Conservation (phyloP, 2,888 invertebrate genomes). For the Cosmia trapezina region DNA sequence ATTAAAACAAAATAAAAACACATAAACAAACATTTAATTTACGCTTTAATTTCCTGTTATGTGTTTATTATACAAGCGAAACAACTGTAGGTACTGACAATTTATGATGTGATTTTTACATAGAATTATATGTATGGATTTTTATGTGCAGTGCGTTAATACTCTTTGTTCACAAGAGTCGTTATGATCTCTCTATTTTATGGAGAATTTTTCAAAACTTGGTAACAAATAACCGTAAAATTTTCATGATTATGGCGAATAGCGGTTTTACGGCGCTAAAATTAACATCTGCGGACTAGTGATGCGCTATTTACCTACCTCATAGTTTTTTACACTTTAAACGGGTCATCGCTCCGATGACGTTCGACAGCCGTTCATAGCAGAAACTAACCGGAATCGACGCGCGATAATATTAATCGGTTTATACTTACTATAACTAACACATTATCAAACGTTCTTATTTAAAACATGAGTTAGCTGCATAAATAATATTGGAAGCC, state of each 20-base stretch:
- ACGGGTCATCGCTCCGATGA: slow-evolving; percentile 58
- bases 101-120: too few species aligned
- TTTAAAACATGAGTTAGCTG: not conserved
- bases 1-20: not conserved
- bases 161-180: too few species aligned
- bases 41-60: not conserved
- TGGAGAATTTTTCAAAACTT: slow-evolving; percentile 16
- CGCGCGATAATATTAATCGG: slow-evolving; percentile 32
- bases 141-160: too few species aligned
- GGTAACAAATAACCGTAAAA: slow-evolving; percentile 13
- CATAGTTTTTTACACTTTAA: slow-evolving; percentile 41
- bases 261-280: slow-evolving; percentile 32
- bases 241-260: slow-evolving; percentile 29
- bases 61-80: too few species aligned
- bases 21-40: not conserved
- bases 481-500: not conserved
- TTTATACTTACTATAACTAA: slow-evolving; percentile 7
- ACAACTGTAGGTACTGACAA: too few species aligned
- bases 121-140: too few species aligned
- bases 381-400: slow-evolving; percentile 49
- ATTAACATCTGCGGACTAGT: slow-evolving; percentile 37
- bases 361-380: slow-evolving; percentile 39
- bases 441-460: slow-evolving; percentile 6
- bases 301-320: slow-evolving; percentile 43
- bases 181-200: not conserved